Percentiles rank a stretch among this genome's conserved stretches.
These are phyloP conservation scores for Xenopus borealis DNA, from an alignment of 2,113 vertebrate species.

Conservation along the genomic window DNA sequence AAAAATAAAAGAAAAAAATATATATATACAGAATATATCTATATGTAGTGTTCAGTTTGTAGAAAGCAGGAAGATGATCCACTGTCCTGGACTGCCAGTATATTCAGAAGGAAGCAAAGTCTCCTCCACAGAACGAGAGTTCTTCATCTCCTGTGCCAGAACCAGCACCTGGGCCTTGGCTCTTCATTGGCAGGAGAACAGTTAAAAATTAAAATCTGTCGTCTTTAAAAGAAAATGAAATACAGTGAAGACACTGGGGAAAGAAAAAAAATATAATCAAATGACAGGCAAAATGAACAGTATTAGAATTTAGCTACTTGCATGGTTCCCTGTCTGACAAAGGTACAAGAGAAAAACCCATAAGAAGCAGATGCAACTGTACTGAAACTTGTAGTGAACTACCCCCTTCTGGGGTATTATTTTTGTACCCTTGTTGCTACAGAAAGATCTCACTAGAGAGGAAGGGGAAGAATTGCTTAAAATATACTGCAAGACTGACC, in stretches of 20 bases:
- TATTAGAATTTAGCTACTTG: no score
- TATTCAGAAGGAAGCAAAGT: background rate
- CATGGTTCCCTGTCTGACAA: no score
- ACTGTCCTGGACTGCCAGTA: conserved; percentile 39
- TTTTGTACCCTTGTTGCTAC: no score
- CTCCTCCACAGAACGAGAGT: conserved; percentile 14
- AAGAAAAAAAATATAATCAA: conserved; percentile 22
- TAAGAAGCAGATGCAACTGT: no score
- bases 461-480: no score
- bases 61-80: conserved; percentile 39
- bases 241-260: conserved; percentile 76
- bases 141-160: conserved; percentile 34
- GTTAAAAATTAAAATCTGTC: conserved; percentile 46
- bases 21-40: conserved; percentile 44
- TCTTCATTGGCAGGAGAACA: conserved; percentile 59
- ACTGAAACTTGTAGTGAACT: no score
- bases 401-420: no score
- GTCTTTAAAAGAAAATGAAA: conserved; percentile 68
- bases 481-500: no score
- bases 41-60: conserved; percentile 44
- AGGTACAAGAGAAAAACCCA: no score
- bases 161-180: conserved; percentile 45
- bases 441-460: no score
- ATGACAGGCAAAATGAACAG: no score
- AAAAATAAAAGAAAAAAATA: conserved; percentile 44